These are phyloP conservation scores for Parasteatoda tepidariorum DNA, from an alignment of 1,140 invertebrate species.

Conservation along the genomic window DNA sequence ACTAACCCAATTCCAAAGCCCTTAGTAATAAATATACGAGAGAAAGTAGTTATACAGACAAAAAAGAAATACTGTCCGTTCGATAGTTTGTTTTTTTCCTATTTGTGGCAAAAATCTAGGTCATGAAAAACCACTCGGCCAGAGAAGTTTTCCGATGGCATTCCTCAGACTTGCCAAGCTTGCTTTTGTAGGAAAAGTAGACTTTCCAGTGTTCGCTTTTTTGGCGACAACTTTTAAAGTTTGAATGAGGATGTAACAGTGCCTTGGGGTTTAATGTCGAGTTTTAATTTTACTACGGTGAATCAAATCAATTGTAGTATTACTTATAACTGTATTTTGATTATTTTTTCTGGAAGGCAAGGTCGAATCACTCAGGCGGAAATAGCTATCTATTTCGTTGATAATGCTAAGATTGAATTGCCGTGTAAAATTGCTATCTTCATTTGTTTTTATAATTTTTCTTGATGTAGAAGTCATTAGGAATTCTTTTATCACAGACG, in stretches of 20 bases:
- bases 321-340: too few relatives aligned
- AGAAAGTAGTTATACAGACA: neutral
- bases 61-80: neutral
- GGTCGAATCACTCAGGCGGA: too few relatives aligned
- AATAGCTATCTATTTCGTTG: too few relatives aligned
- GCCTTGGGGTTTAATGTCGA: too few relatives aligned
- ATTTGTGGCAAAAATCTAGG: constrained; percentile 15
- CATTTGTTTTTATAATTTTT: too few relatives aligned
- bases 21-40: constrained; percentile 23
- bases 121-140: constrained; percentile 51
- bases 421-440: too few relatives aligned
- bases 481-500: too few relatives aligned
- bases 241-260: neutral
- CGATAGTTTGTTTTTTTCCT: neutral
- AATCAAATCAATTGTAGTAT: too few relatives aligned
- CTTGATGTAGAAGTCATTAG: too few relatives aligned
- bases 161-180: constrained; percentile 2
- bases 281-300: too few relatives aligned
- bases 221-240: neutral
- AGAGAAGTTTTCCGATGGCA: constrained; percentile 3
- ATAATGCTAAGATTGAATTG: too few relatives aligned
- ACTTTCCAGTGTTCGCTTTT: neutral
- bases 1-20: constrained; percentile 25
- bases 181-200: constrained; percentile 5
- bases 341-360: too few relatives aligned